Evolutionary conservation across 2,888 invertebrate genomes (phyloP).

Genomic region (Pachydiplax longipennis): DNA sequence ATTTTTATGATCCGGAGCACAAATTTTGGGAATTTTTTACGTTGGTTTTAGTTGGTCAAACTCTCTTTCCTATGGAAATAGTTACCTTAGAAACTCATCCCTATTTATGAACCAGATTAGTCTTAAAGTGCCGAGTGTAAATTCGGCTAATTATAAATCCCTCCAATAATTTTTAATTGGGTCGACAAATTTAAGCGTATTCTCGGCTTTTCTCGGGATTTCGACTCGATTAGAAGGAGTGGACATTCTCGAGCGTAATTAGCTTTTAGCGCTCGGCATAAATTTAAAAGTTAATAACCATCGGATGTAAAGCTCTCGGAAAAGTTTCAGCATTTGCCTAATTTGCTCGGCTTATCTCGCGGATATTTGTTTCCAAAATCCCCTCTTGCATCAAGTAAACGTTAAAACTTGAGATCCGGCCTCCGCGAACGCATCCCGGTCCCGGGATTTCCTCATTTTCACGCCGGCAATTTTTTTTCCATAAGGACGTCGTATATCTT

Average conservation of each 20-base stretch:
- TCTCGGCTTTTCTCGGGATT: neutral
- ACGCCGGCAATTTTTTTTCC: neutral
- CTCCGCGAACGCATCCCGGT: neutral
- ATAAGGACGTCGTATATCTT: neutral
- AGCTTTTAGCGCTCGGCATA: neutral
- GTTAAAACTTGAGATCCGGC: neutral
- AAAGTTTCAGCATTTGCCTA: neutral
- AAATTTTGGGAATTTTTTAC: too few relatives aligned
- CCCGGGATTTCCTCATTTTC: neutral
- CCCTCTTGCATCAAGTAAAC: neutral
- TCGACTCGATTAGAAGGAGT: neutral
- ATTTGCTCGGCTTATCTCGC: neutral
- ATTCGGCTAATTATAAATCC: too few relatives aligned
- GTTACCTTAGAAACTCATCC: too few relatives aligned
- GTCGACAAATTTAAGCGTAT: too few relatives aligned
- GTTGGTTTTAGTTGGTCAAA: too few relatives aligned
- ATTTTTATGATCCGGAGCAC: too few relatives aligned
- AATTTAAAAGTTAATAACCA: neutral
- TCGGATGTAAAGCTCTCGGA: neutral
- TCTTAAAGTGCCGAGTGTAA: too few relatives aligned
- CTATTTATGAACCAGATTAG: too few relatives aligned
- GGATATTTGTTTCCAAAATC: neutral
- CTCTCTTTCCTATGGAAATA: too few relatives aligned
- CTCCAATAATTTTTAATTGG: too few relatives aligned
- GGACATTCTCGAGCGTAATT: neutral